Evolutionary conservation across 2,797 vertebrate genomes (phyloP), one percentile per base, ranked within the genome.

Genomic region (Lemur catta): DNA sequence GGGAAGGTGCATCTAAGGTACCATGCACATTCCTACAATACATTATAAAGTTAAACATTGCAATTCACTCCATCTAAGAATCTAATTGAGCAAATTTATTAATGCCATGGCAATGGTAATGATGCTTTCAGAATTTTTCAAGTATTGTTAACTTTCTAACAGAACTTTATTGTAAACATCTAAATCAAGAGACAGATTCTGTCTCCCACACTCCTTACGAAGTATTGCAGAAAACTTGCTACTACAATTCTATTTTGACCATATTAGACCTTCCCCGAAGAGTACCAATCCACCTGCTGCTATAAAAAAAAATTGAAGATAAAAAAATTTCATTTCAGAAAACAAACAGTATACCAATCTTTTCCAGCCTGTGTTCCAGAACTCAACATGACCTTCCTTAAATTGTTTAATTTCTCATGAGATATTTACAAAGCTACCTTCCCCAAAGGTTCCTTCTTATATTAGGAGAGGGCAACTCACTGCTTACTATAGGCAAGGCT

Each of bases 271-370:
- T 75, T 95, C 89, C 92, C 95, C 91, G 92, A 93, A 96, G 95
- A 94, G 22, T 87, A 78, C 38, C 30, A 76, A 92, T 92, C 92
- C 90, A 69, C 55, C 48, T 46, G 38, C 24, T 93, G 57, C 89
- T 96, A 97, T 97, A 61, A 97, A 97, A 98, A 97, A 96, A 43
- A 91, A 97, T 12, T 35, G 88, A 97, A 96, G 94, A 81, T 35
- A 84, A 59, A 90, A 97, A 95, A 89, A 96, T 91, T 98, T 97
- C 74, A 97, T 95, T 95, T 96, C 63, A 94, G 92, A 84, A 97
- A 96, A 43, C 88, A 67, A 94, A 96, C 69, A 97, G 0, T 8
- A 7, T 52, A 93, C 95, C 74, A 94, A 18, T 59, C 69, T 86
- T 94, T 86, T 72, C 50, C 18, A 76, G 10, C 94, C 50, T 84